Base-by-base conservation (phyloP, 2,888 invertebrate genomes). In the Bellardia pandia region DNA sequence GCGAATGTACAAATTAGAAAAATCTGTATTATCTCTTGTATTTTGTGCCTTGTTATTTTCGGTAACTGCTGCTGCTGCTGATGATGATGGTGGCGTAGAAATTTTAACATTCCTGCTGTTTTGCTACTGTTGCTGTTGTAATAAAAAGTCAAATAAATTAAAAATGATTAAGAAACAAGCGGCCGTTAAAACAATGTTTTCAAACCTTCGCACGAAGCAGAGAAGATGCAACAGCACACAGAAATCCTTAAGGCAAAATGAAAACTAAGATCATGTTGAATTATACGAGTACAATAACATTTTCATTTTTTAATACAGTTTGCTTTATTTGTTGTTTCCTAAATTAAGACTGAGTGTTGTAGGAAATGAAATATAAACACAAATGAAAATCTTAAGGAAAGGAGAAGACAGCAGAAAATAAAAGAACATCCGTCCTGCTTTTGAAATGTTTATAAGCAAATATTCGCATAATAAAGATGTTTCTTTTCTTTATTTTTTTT, bases 391-490 rank as follows among this genome's bases (percentile, higher is more conserved):
- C 16, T 76, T 68, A 42, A 51, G 42, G 30, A 80, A 64, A 23
- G 37, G 60, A 71, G 4, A 11, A 4, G 66, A 11, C 51, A 30
- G 6, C 51, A 51, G n/a, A 33, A 69, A n/a, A 51, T 66, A 16
- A 75, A 60, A 30, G 5, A 69, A 62, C 53, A 60, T 82, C 60
- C 68, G 45, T 75, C 30, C 40, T 51, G 48, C 42, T 9, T 60
- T 69, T 30, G 7, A 42, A n/a, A 60, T 30, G 14, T 82, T 69
- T 68, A 53, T 53, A 69, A 82, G 53, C 42, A 76, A 82, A 82
- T 82, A 69, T 69, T 76, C 53, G 37, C 74, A 68, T 75, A 60
- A 81, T 75, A 81, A 60, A 81, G 48, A 66, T 75, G 74, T 66
- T 58, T 58, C 11, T 48, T 16, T 16, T 53, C 56, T 72, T 75